phyloP scores from a whole-genome alignment of 2,888 invertebrate genomes.

The Bombylius major region DNA sequence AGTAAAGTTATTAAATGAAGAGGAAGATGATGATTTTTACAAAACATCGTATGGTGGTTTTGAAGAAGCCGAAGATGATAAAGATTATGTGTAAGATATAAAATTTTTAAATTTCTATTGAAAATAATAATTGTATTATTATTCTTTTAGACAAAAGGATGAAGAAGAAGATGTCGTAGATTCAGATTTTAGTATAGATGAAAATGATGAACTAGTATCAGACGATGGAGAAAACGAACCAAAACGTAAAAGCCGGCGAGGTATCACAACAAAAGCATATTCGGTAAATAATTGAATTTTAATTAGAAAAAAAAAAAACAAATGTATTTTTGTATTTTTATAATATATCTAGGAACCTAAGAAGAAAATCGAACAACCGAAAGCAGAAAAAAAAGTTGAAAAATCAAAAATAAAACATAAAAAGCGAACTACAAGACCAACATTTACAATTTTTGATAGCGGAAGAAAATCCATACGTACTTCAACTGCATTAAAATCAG shows the following conservation, averaged over 20 bases:
- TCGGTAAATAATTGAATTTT: constrained; percentile 42
- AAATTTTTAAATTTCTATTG: background rate
- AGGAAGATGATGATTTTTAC: constrained; percentile 95
- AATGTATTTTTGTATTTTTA: background rate
- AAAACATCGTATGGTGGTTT: constrained; percentile 99
- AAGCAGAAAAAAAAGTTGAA: constrained; percentile 14
- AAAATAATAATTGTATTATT: too few species aligned
- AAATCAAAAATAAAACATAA: constrained; percentile 19
- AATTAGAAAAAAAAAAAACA: background rate
- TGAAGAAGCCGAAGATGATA: constrained; percentile 71
- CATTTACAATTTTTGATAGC: constrained; percentile 32
- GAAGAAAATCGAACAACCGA: constrained; percentile 15
- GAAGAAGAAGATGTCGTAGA: constrained; percentile 76
- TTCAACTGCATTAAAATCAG: constrained; percentile 75
- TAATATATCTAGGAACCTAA: constrained; percentile 25
- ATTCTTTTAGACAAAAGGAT: constrained; percentile 31
- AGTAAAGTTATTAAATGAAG: constrained; percentile 77
- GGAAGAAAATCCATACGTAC: constrained; percentile 65
- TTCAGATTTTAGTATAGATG: constrained; percentile 94
- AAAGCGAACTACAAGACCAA: constrained; percentile 25
- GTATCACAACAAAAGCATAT: constrained; percentile 73
- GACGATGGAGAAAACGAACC: constrained; percentile 68
- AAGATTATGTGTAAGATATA: constrained; percentile 60
- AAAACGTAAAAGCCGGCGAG: constrained; percentile 47
- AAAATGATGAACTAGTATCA: constrained; percentile 81